Evolutionary conservation across 2,888 invertebrate genomes (phyloP), one percentile per base, ranked within the genome.

Genomic region (Drosophila nr. medialis): DNA sequence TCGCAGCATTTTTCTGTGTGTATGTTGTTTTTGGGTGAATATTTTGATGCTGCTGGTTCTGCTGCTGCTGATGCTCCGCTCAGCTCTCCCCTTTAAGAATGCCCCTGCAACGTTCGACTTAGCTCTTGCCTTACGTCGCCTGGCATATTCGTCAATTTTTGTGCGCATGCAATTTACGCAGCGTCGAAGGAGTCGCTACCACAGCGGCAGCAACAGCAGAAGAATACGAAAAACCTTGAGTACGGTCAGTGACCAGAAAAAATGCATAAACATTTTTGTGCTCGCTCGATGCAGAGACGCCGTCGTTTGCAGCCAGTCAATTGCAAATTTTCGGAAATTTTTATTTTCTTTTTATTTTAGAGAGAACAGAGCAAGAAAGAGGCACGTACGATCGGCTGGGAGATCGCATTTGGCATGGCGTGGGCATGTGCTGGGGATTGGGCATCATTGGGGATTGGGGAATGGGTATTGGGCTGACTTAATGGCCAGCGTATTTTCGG

Each of bases 201-300:
- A 45, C 45, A 45, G 15, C 15, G 45, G 54, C 82, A 36, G 42
- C 63, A 11, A 54, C 61, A 68, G 68, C 74, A 72, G 81, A 82
- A 90, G 86, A 91, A 90, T 89, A 89, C 91, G 82, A 89, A 92
- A 91, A 92, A 91, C 91, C 91, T 91, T 91, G 91, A 91, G 92
- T 90, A 90, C 91, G 91, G 92, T 91, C 92, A 91, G 91, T 92
- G 91, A 92, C 91, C 91, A 91, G 77, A 90, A 91, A 83, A 91
- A 84, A 91, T 87, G 85, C 88, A 89, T 85, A 90, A 91, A 90
- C 91, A 91, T 91, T 91, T 90, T 88, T 90, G 85, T 87, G 80
- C 81, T 81, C 84, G 75, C 65, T 78, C 69, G 66, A 59, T 58
- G 68, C 55, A 55, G 51, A 62, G 56, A 54, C 72, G 65, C 40